These are phyloP conservation scores for Acromyrmex charruanus DNA, from an alignment of 1,140 invertebrate genomes.

Conservation along the genomic window DNA sequence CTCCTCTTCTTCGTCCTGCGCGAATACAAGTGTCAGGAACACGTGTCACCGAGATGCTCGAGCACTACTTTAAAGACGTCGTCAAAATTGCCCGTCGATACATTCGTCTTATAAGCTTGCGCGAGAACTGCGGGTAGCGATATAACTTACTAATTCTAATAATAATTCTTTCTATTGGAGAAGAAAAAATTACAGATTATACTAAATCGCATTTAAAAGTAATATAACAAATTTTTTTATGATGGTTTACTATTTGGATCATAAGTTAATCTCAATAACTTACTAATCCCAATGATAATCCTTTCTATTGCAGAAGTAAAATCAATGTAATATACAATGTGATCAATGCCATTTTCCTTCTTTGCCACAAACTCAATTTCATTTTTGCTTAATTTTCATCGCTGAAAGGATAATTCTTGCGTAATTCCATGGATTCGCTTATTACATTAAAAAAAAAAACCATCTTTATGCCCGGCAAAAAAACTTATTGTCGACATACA, in stretches of 20 bases:
- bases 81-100: conserved; percentile 72
- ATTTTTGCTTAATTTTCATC: neutral
- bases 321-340: neutral
- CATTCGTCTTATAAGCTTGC: conserved; percentile 50
- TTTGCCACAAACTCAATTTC: neutral
- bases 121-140: neutral
- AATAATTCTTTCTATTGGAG: neutral
- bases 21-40: conserved; percentile 82
- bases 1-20: conserved; percentile 57
- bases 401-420: neutral
- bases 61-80: conserved; percentile 74
- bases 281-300: conserved; percentile 20
- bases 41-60: conserved; percentile 80
- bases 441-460: neutral
- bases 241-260: too few species aligned
- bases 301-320: too few species aligned
- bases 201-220: too few species aligned
- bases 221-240: too few species aligned
- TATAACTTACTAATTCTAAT: conserved; percentile 26
- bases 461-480: neutral
- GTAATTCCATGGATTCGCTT: neutral
- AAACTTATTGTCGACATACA: neutral
- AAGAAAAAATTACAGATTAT: too few species aligned
- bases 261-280: conserved; percentile 9
- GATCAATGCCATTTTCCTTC: neutral